Base-by-base conservation (phyloP, 2,113 vertebrate genomes). In the Leptodactylus fuscus region DNA sequence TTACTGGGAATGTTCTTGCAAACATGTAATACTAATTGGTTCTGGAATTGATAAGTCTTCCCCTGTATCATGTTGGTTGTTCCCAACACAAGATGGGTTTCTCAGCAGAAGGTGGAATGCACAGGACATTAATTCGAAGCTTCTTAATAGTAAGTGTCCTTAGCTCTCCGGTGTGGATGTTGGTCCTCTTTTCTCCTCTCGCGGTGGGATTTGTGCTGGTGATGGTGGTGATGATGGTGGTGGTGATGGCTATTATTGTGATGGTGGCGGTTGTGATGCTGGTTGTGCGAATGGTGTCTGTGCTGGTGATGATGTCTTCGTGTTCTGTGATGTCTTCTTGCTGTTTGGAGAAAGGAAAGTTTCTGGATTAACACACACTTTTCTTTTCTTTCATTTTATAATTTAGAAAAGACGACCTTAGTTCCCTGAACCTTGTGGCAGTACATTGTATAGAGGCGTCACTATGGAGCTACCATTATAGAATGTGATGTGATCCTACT, bases 291-390 rank as follows among this genome's bases (percentile, higher is more conserved):
- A 88, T 95, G 96, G 78, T 93, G 95, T 87, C 93, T 96, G 75
- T 93, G 90, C 93, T 87, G 95, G 90, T 91, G 95, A 93, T 92
- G 95, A 93, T 69, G 65, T 38, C 65, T 69, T 69, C 65, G 94
- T 96, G 16, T 94, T 55, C 97, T 95, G 87, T 97, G 96, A 24
- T 95, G 95, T 88, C 96, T 91, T 87, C 96, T 94, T 88, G 96
- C 97, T 97, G 93, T 74, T n/a, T 76, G 29, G 27, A 88, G 46
- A 86, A 67, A 85, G 53, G 22, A 87, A 83, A n/a, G 8, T 48
- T 9, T 12, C 5, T 12, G 1, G 41, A 9, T 76, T 48, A 76
- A 32, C 51, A 46, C 15, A 62, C 11, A 62, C 22, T 27, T 44
- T 44, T 4, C 41, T 5, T 44, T 44, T 44, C 9, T 4, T 44